phyloP scores from a whole-genome alignment of 2,797 vertebrate species.

The Linurgus olivaceus region DNA sequence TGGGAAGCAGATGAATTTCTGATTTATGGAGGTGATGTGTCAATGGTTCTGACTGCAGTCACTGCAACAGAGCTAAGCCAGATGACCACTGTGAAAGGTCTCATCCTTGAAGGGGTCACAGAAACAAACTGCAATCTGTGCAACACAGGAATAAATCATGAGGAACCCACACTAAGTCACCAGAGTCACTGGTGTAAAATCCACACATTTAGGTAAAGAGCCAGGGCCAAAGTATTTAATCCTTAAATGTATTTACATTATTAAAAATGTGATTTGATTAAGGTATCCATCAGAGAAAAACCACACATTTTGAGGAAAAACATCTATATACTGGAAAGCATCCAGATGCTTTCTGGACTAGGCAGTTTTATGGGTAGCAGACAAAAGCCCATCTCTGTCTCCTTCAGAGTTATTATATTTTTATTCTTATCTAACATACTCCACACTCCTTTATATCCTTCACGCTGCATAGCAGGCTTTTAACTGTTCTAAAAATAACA shows the following conservation, averaged over 20 bases:
- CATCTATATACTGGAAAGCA: not conserved
- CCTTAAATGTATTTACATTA: not conserved
- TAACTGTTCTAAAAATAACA: slow-evolving; percentile 59
- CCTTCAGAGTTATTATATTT: slow-evolving; percentile 27
- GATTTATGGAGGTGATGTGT: not conserved
- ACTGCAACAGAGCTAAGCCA: not conserved
- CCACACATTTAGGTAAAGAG: not conserved
- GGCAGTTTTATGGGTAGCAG: not conserved
- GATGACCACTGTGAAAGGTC: not conserved
- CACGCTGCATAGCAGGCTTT: slow-evolving; percentile 37
- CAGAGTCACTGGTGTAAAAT: not conserved
- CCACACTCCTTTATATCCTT: slow-evolving; percentile 27
- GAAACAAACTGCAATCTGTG: not conserved
- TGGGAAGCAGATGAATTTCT: not conserved
- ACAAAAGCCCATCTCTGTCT: not conserved
- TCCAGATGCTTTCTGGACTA: not conserved
- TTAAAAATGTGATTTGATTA: not conserved
- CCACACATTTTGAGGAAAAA: not conserved
- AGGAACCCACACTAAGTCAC: not conserved
- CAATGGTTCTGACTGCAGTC: not conserved
- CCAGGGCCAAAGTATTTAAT: not conserved
- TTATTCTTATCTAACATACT: not conserved
- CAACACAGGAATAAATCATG: not conserved
- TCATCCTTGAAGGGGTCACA: not conserved
- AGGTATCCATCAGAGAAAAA: not conserved